Evolutionary conservation across 2,888 invertebrate genomes (phyloP).

Genomic region (Crossocerus cetratus): DNA sequence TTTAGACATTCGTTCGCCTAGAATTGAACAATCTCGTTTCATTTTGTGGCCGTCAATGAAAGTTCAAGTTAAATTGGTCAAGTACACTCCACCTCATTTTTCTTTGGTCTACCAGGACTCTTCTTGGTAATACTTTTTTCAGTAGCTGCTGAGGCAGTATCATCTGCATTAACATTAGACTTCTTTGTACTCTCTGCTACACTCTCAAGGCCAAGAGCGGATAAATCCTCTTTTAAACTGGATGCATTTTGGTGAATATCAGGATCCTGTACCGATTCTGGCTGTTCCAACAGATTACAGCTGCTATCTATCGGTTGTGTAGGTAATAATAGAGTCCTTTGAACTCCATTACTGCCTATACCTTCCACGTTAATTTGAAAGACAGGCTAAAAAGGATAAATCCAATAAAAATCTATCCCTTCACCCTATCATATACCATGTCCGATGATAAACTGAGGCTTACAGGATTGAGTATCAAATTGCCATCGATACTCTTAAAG

Average conservation of each 20-base stretch:
- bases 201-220: not conserved
- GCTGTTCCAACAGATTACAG: constrained; percentile 14
- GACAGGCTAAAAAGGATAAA: constrained; percentile 55
- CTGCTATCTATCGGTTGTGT: constrained; percentile 39
- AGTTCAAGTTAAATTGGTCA: constrained; percentile 11
- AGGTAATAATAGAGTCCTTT: constrained; percentile 43
- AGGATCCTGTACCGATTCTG: constrained; percentile 10
- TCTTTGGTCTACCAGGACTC: constrained; percentile 65
- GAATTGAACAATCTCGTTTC: too few relatives aligned
- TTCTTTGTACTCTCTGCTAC: not conserved
- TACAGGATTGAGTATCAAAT: constrained; percentile 54
- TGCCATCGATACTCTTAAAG: constrained; percentile 53
- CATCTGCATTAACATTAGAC: not conserved
- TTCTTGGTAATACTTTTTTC: constrained; percentile 25
- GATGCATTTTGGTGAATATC: not conserved
- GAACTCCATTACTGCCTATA: constrained; percentile 30
- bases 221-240: not conserved
- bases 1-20: constrained; percentile 41
- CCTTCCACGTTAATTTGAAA: constrained; percentile 62
- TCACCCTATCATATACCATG: not conserved
- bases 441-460: not conserved
- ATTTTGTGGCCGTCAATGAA: too few relatives aligned
- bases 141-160: not conserved
- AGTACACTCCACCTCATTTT: constrained; percentile 41
- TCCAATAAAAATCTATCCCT: too few relatives aligned